Evolutionary conservation across 2,888 invertebrate species (phyloP).

Genomic region (Sarcophaga caerulescens): DNA sequence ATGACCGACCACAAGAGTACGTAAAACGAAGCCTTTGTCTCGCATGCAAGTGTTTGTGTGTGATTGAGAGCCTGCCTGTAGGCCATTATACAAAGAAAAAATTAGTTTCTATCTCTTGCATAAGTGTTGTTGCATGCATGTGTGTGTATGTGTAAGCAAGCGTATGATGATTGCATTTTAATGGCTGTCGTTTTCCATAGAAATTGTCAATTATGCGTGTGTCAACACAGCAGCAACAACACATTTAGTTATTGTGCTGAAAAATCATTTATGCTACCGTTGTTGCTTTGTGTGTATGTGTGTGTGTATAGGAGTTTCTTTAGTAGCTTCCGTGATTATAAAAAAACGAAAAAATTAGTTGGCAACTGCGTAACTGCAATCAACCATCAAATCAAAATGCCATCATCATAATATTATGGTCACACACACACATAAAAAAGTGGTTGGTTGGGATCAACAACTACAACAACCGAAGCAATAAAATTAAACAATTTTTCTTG

Average conservation of each 20-base stretch:
- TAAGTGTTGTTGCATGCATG: not conserved
- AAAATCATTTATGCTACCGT: slow-evolving; percentile 27
- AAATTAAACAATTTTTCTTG: not conserved
- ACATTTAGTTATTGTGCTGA: not conserved
- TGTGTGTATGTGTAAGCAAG: not conserved
- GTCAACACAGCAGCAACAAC: slow-evolving; percentile 35
- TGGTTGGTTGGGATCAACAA: not conserved
- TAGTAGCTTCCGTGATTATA: slow-evolving; percentile 49
- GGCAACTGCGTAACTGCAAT: slow-evolving; percentile 5
- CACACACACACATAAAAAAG: slow-evolving; percentile 26
- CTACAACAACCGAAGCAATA: slow-evolving; percentile 23
- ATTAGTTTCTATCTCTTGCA: too few relatives aligned
- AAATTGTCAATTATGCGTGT: slow-evolving; percentile 50
- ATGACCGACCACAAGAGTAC: too few relatives aligned
- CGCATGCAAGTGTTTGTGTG: not conserved
- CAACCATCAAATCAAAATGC: not conserved
- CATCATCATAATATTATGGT: slow-evolving; percentile 25
- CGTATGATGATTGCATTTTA: not conserved
- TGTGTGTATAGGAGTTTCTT: not conserved
- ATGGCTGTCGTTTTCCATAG: slow-evolving; percentile 25
- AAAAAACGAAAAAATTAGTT: slow-evolving; percentile 16
- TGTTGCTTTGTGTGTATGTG: not conserved
- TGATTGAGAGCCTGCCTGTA: not conserved
- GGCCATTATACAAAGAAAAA: too few relatives aligned
- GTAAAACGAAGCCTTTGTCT: too few relatives aligned